Conservation (phyloP, 1,140 invertebrate species). For the Matsumurasca onukii region DNA sequence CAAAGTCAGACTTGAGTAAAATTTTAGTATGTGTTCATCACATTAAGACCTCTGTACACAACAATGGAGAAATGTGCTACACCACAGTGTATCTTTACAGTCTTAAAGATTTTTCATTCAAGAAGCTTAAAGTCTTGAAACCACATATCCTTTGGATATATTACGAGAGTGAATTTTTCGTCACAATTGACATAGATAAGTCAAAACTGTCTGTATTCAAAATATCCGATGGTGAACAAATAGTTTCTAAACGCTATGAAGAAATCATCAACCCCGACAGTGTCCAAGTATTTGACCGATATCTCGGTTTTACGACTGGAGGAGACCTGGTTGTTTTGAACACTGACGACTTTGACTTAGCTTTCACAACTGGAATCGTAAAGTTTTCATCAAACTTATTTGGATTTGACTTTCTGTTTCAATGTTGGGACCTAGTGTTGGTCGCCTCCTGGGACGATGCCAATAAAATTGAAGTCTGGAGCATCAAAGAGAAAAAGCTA, state of each 20-base stretch:
- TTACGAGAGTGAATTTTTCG: background rate
- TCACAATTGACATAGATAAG: background rate
- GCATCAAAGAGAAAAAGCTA: background rate
- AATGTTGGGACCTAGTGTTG: background rate
- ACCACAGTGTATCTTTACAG: slow-evolving; percentile 3
- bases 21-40: slow-evolving; percentile 16
- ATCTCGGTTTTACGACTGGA: slow-evolving; percentile 14
- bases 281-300: background rate
- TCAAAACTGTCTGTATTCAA: slow-evolving; percentile 4
- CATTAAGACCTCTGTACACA: background rate
- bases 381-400: slow-evolving; percentile 20
- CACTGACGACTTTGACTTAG: slow-evolving; percentile 4
- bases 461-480: slow-evolving; percentile 18
- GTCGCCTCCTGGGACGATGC: slow-evolving; percentile 4
- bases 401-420: slow-evolving; percentile 19
- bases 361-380: slow-evolving; percentile 3
- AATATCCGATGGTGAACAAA: background rate
- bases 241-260: slow-evolving; percentile 7
- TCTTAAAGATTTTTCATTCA: background rate
- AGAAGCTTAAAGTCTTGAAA: background rate
- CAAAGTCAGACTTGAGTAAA: background rate
- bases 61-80: background rate
- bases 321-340: slow-evolving; percentile 14
- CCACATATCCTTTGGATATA: slow-evolving; percentile 16
- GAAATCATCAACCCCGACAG: slow-evolving; percentile 14